Evolutionary conservation across 2,113 vertebrate species (phyloP).

Genomic region (Brachyistius frenatus): DNA sequence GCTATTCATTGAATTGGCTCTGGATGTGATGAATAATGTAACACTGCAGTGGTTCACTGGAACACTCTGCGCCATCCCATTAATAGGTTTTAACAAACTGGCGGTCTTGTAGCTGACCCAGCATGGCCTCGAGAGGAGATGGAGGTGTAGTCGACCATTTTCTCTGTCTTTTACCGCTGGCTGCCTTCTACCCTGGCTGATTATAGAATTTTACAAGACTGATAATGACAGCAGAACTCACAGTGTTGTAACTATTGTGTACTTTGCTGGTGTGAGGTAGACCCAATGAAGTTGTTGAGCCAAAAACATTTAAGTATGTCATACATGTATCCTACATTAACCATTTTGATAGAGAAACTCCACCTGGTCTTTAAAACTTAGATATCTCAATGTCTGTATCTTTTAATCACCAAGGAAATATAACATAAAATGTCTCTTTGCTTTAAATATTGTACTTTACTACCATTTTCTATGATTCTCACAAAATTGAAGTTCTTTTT

Average conservation of each 20-base stretch:
- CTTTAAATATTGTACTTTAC: constrained; percentile 48
- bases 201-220: constrained; percentile 50
- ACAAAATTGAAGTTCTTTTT: constrained; percentile 40
- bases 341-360: not conserved
- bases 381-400: constrained; percentile 14
- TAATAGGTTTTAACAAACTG: constrained; percentile 82
- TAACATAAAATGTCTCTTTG: constrained; percentile 24
- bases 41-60: constrained; percentile 66
- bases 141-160: constrained; percentile 55
- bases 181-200: constrained; percentile 45
- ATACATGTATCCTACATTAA: not conserved
- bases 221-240: constrained; percentile 49
- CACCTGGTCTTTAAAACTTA: not conserved
- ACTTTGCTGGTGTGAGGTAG: constrained; percentile 19
- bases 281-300: constrained; percentile 2
- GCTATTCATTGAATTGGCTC: constrained; percentile 65
- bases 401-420: constrained; percentile 29
- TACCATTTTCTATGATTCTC: constrained; percentile 20
- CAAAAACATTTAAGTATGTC: constrained; percentile 1
- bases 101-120: constrained; percentile 75
- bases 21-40: constrained; percentile 79
- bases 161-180: constrained; percentile 53
- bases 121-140: constrained; percentile 61
- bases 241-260: constrained; percentile 21
- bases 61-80: constrained; percentile 65